Percentiles rank a stretch among this genome's conserved stretches.
Conservation (phyloP, 2,797 vertebrate genomes). For the Hipposideros larvatus region DNA sequence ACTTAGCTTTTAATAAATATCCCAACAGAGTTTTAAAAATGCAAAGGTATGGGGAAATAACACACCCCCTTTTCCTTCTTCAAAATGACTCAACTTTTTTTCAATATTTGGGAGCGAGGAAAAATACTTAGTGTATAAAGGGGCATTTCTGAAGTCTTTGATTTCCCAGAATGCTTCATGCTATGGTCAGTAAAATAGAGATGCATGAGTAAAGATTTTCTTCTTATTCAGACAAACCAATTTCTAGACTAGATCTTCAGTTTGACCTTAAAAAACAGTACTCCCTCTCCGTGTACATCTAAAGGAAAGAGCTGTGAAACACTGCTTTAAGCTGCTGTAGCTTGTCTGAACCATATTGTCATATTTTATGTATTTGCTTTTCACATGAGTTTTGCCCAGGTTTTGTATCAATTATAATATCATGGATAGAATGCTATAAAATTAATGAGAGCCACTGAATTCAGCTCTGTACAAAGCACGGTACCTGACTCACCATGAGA, state of each 20-base stretch:
- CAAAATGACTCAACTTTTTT: conserved; percentile 26
- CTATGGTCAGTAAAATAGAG: neutral
- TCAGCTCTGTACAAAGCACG: neutral
- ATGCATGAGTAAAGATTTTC: neutral
- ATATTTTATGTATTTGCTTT: neutral
- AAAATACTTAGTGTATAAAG: neutral
- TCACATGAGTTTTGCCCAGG: neutral
- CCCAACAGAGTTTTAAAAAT: conserved; percentile 17
- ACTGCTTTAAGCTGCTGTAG: neutral
- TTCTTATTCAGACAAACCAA: neutral
- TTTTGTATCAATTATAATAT: neutral
- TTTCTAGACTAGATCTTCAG: conserved; percentile 9
- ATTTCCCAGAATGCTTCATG: neutral
- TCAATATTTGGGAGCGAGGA: neutral
- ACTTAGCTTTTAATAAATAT: conserved; percentile 31
- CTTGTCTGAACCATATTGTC: neutral
- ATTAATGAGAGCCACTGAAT: neutral
- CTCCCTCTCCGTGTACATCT: rapidly evolving
- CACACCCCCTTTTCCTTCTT: conserved; percentile 13
- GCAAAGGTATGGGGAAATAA: neutral
- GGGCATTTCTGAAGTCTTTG: conserved; percentile 43
- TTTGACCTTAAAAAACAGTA: neutral
- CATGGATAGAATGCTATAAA: conserved; percentile 49
- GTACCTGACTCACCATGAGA: neutral
- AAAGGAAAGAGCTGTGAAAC: neutral